Evolutionary conservation across 2,888 invertebrate genomes (phyloP).

Genomic region (Neuroscelio doddi): DNA sequence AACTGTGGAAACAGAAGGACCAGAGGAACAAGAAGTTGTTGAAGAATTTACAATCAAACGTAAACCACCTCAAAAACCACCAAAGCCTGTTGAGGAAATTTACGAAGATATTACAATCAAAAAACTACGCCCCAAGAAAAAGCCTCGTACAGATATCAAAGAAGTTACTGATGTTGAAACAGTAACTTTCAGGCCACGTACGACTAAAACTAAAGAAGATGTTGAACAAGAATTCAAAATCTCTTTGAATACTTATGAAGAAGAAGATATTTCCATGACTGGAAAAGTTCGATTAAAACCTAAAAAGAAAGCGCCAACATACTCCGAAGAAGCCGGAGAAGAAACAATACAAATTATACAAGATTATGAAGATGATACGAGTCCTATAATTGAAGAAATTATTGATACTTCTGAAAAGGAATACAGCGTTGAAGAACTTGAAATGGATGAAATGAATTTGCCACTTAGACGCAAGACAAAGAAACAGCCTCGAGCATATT

Average conservation of each 20-base stretch:
- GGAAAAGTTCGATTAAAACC: conserved; percentile 85
- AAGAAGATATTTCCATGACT: conserved; percentile 90
- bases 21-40: conserved; percentile 61
- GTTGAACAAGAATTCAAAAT: conserved; percentile 93
- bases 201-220: conserved; percentile 86
- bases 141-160: conserved; percentile 78
- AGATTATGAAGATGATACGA: conserved; percentile 78
- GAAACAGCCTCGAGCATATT: conserved; percentile 66
- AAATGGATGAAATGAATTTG: conserved; percentile 68
- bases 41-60: conserved; percentile 75
- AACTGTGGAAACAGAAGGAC: conserved; percentile 16
- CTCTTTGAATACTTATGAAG: conserved; percentile 87
- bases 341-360: conserved; percentile 81
- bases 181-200: conserved; percentile 85
- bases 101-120: conserved; percentile 82
- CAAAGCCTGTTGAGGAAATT: conserved; percentile 75
- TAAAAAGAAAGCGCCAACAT: conserved; percentile 82
- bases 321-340: conserved; percentile 85
- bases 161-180: conserved; percentile 84
- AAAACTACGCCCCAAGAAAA: conserved; percentile 80
- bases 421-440: conserved; percentile 67
- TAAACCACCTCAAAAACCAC: conserved; percentile 66
- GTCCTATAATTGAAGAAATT: conserved; percentile 77
- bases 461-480: conserved; percentile 63
- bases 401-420: conserved; percentile 79